Conservation (phyloP, 2,888 invertebrate species). For the Pediacus dermestoides region DNA sequence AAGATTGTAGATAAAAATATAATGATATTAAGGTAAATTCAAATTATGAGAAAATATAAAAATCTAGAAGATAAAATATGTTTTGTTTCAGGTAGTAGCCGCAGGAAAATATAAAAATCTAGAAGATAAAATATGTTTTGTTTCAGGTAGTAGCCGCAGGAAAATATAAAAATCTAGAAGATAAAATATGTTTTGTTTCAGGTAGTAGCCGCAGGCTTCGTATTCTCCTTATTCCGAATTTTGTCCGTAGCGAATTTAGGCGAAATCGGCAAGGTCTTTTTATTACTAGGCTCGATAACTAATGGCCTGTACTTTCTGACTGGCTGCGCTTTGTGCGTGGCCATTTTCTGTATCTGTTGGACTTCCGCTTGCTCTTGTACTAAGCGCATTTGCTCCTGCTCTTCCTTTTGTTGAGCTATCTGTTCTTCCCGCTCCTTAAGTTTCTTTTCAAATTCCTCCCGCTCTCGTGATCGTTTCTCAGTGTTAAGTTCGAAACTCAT, state of each 20-base stretch:
- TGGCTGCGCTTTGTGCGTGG: slow-evolving; percentile 63
- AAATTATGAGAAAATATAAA: neutral
- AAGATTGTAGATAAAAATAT: too few species aligned
- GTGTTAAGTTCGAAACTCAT: slow-evolving; percentile 62
- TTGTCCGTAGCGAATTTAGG: slow-evolving; percentile 51
- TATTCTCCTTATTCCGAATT: slow-evolving; percentile 29
- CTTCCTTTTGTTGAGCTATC: slow-evolving; percentile 24
- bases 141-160: neutral
- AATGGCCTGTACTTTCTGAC: slow-evolving; percentile 54
- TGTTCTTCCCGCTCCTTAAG: slow-evolving; percentile 55
- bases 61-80: neutral
- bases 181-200: neutral
- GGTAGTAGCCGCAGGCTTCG: slow-evolving; percentile 13
- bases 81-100: neutral
- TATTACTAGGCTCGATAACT: slow-evolving; percentile 54
- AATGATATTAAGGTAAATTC: too few species aligned
- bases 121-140: neutral
- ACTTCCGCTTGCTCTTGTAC: slow-evolving; percentile 53
- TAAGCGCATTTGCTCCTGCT: slow-evolving; percentile 45
- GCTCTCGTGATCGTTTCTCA: slow-evolving; percentile 59
- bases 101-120: slow-evolving; percentile 4
- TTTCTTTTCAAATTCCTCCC: slow-evolving; percentile 58
- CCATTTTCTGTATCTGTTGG: slow-evolving; percentile 54
- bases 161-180: slow-evolving; percentile 2
- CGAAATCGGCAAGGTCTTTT: slow-evolving; percentile 63